Conservation (phyloP, 2,113 vertebrate genomes). For the Callocephalon fimbriatum region DNA sequence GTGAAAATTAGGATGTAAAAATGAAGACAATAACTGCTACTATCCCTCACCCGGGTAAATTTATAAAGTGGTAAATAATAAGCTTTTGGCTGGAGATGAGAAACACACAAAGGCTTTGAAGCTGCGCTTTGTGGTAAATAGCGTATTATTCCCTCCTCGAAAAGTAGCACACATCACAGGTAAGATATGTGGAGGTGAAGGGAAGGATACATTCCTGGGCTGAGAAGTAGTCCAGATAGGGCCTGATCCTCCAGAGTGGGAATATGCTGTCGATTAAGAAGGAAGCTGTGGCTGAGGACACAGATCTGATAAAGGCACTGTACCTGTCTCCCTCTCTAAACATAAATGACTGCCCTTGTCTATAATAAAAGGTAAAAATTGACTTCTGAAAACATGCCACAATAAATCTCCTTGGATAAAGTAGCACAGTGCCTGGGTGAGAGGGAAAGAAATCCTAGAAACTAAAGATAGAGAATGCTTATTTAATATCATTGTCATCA, state of each 20-base stretch:
- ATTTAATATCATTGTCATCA: not conserved
- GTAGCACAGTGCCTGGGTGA: not conserved
- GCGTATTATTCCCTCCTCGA: not conserved
- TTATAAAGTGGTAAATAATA: not conserved
- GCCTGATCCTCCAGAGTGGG: not conserved
- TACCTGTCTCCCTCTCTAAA: conserved; percentile 40
- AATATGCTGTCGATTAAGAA: not conserved
- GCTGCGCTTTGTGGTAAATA: not conserved
- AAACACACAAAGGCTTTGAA: conserved; percentile 27
- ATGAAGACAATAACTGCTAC: not conserved
- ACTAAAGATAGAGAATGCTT: not conserved
- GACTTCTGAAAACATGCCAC: not conserved
- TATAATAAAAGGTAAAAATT: conserved; percentile 29
- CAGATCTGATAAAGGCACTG: conserved; percentile 43
- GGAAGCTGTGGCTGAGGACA: not conserved
- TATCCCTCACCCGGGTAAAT: not conserved
- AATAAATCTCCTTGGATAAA: not conserved
- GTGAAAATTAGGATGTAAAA: not conserved
- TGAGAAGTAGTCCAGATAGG: not conserved
- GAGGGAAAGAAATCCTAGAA: not conserved
- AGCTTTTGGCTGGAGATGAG: not conserved
- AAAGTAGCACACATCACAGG: not conserved
- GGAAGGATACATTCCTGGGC: not conserved
- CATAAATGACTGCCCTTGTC: conserved; percentile 41
- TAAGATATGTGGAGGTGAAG: not conserved